phyloP scores from a whole-genome alignment of 2,888 invertebrate species.

The Ditula angustiorana region DNA sequence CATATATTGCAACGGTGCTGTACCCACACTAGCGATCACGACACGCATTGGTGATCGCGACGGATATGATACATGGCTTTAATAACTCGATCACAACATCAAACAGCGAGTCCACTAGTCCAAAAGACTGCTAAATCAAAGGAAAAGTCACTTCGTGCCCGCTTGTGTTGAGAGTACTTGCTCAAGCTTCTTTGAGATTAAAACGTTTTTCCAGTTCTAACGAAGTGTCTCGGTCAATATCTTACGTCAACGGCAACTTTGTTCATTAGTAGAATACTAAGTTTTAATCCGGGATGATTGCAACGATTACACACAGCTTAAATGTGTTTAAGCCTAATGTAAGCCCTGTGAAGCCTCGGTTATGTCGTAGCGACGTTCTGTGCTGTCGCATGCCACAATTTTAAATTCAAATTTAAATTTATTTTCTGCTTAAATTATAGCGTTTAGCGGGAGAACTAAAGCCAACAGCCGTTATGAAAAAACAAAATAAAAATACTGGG shows the following conservation, averaged over 20 bases:
- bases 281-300: slow-evolving; percentile 64
- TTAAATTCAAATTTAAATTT: too few relatives aligned
- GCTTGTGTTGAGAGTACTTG: slow-evolving; percentile 1
- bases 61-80: too few relatives aligned
- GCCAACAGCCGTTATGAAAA: too few relatives aligned
- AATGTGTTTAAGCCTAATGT: slow-evolving; percentile 40
- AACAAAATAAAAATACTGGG: too few relatives aligned
- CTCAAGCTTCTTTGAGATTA: slow-evolving; percentile 9
- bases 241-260: slow-evolving; percentile 50
- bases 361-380: not conserved
- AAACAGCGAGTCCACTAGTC: not conserved
- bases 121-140: not conserved
- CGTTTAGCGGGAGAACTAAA: too few relatives aligned
- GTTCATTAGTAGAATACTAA: slow-evolving; percentile 59
- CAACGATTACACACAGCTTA: slow-evolving; percentile 51
- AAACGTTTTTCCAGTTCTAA: slow-evolving; percentile 10
- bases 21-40: too few relatives aligned
- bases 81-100: not conserved
- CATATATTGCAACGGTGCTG: too few relatives aligned
- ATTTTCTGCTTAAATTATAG: too few relatives aligned
- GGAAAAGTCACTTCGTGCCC: not conserved
- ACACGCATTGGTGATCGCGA: too few relatives aligned
- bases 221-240: slow-evolving; percentile 40
- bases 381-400: slow-evolving; percentile 1
- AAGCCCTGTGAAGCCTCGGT: slow-evolving; percentile 7